Evolutionary conservation across 2,797 vertebrate genomes (phyloP).

Genomic region (Lateolabrax maculatus): DNA sequence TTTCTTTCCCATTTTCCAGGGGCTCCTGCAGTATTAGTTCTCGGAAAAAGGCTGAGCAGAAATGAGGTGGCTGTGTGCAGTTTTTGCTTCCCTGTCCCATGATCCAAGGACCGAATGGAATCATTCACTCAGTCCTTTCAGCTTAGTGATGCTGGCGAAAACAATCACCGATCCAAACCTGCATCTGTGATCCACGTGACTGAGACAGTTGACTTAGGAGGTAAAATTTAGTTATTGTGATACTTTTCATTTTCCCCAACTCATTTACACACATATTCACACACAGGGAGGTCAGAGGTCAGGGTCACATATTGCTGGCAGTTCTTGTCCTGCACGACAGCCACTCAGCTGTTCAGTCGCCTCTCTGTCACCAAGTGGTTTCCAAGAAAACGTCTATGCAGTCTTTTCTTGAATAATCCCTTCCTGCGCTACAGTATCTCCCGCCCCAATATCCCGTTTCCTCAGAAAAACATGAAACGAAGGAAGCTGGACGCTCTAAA

Average conservation of each 20-base stretch:
- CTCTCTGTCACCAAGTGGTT: neutral
- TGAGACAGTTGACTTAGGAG: neutral
- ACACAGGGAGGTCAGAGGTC: constrained; percentile 50
- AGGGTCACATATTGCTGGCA: constrained; percentile 16
- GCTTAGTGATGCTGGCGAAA: constrained; percentile 47
- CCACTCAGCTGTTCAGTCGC: neutral
- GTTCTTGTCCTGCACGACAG: neutral
- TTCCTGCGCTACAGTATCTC: constrained; percentile 17
- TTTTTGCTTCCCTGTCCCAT: constrained; percentile 41
- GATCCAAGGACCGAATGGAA: constrained; percentile 59
- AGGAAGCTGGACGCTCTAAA: constrained; percentile 41
- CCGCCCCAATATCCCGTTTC: constrained; percentile 45
- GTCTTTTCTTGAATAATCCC: constrained; percentile 33
- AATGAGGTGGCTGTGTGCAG: constrained; percentile 60
- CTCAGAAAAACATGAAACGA: constrained; percentile 33
- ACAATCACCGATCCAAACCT: constrained; percentile 36
- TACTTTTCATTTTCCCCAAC: neutral
- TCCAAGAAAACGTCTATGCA: constrained; percentile 30
- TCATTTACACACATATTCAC: neutral
- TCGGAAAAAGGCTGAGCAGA: constrained; percentile 66
- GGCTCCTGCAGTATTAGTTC: constrained; percentile 59
- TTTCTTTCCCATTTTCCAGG: constrained; percentile 72
- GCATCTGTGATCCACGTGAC: constrained; percentile 36
- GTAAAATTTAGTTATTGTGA: neutral
- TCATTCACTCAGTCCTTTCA: constrained; percentile 50